phyloP scores from a whole-genome alignment of 2,113 vertebrate genomes.

The Arenaria interpres region DNA sequence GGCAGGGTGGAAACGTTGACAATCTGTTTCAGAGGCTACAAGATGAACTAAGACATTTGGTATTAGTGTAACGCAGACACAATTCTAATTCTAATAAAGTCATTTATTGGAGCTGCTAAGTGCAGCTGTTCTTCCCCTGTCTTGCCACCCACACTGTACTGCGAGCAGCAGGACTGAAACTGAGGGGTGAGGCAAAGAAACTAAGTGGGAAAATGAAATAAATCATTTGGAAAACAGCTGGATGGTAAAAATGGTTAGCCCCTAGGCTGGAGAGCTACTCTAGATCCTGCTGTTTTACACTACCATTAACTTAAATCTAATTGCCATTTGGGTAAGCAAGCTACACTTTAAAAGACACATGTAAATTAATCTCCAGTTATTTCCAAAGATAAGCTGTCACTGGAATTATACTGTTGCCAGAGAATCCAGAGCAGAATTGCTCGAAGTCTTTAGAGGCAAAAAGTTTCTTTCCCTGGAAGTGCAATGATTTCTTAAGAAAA shows the following conservation, averaged over 20 bases:
- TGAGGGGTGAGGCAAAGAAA: not conserved
- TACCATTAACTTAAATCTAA: constrained; percentile 14
- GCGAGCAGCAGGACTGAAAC: not conserved
- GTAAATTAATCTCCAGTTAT: not conserved
- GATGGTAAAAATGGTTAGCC: constrained; percentile 2
- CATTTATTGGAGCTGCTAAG: constrained; percentile 26
- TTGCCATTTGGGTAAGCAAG: constrained; percentile 18
- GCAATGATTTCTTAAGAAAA: not conserved
- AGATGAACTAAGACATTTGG: constrained; percentile 16
- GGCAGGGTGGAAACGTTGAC: constrained; percentile 16
- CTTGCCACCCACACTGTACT: not conserved
- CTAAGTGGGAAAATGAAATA: constrained; percentile 30
- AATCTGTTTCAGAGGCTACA: not conserved
- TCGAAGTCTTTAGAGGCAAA: not conserved
- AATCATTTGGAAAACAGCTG: constrained; percentile 46
- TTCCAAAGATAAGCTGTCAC: not conserved
- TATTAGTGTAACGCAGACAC: not conserved
- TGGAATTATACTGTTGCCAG: not conserved
- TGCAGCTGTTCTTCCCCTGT: constrained; percentile 11
- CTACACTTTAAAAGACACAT: not conserved
- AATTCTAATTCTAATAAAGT: constrained; percentile 29
- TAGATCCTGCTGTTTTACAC: not conserved
- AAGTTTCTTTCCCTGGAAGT: not conserved
- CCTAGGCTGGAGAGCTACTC: not conserved
- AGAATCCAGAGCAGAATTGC: not conserved